These are phyloP conservation scores for Atherinosoma microstoma DNA, from an alignment of 2,797 vertebrate genomes.

Conservation along the genomic window DNA sequence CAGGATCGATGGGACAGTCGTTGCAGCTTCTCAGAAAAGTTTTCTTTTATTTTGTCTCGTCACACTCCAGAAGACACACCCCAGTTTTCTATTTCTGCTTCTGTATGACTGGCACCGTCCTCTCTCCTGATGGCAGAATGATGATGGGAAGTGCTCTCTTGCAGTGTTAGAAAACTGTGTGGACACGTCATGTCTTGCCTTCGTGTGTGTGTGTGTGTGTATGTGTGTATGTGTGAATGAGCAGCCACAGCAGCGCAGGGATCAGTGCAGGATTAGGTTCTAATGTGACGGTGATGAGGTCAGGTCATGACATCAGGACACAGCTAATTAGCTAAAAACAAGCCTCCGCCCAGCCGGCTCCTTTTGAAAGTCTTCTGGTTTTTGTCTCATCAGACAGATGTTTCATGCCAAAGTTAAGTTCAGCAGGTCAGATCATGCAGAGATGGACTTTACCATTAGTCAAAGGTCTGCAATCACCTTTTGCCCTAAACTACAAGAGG, in stretches of 20 bases:
- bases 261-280: slow-evolving; percentile 7
- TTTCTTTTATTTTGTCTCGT: slow-evolving; percentile 71
- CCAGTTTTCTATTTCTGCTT: slow-evolving; percentile 40
- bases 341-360: slow-evolving; percentile 21
- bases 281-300: slow-evolving; percentile 18
- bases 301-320: slow-evolving; percentile 27
- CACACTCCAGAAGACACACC: slow-evolving; percentile 43
- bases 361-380: slow-evolving; percentile 15
- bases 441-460: too few species aligned
- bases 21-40: slow-evolving; percentile 64
- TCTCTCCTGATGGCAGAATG: not conserved
- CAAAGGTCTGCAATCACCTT: too few species aligned
- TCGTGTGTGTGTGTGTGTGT: too few species aligned
- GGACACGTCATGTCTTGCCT: too few species aligned
- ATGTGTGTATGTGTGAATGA: not conserved
- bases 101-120: slow-evolving; percentile 7
- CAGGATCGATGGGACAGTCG: slow-evolving; percentile 72
- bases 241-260: not conserved
- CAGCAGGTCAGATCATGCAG: slow-evolving; percentile 19
- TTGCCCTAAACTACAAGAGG: too few species aligned
- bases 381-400: slow-evolving; percentile 45
- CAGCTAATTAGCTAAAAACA: slow-evolving; percentile 47
- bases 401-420: slow-evolving; percentile 43
- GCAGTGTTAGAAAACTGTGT: too few species aligned
- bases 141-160: not conserved